phyloP scores from a whole-genome alignment of 2,888 invertebrate genomes.

The Phanerotoma sp. region DNA sequence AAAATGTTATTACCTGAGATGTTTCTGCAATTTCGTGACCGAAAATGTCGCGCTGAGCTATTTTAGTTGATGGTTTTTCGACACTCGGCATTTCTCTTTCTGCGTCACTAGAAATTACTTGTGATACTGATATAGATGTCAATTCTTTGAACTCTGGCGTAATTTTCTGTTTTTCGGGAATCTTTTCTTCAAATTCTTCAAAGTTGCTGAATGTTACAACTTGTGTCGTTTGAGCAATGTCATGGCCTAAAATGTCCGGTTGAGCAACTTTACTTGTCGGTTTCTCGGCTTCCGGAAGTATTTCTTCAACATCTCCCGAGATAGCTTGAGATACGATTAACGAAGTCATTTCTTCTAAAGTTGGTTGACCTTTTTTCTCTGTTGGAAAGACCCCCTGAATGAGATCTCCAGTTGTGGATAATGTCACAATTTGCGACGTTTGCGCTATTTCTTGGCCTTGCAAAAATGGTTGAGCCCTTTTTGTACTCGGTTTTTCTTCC shows the following conservation, averaged over 20 bases:
- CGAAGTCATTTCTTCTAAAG: constrained; percentile 38
- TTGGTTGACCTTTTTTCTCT: constrained; percentile 33
- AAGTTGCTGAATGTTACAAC: constrained; percentile 41
- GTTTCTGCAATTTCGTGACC: constrained; percentile 54
- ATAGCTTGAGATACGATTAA: constrained; percentile 37
- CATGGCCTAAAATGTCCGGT: constrained; percentile 46
- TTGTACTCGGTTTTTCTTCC: constrained; percentile 40
- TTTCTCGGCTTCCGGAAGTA: constrained; percentile 31
- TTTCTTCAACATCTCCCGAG: constrained; percentile 34
- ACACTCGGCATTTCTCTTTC: constrained; percentile 29
- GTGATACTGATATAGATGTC: constrained; percentile 35
- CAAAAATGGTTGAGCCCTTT: constrained; percentile 39
- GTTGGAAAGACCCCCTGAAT: constrained; percentile 13
- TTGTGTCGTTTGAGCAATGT: constrained; percentile 45
- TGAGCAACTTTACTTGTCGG: constrained; percentile 51
- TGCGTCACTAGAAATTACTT: constrained; percentile 35
- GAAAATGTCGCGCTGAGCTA: constrained; percentile 37
- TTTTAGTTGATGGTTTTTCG: constrained; percentile 27
- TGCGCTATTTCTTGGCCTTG: constrained; percentile 49
- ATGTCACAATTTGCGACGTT: constrained; percentile 40
- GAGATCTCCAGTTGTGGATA: constrained; percentile 32
- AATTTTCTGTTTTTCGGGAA: constrained; percentile 34
- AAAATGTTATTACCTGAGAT: constrained; percentile 43
- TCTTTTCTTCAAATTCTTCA: constrained; percentile 30
- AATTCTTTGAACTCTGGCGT: constrained; percentile 34